These are phyloP conservation scores for Synergus umbraculus DNA, from an alignment of 2,888 invertebrate genomes.

Conservation along the genomic window DNA sequence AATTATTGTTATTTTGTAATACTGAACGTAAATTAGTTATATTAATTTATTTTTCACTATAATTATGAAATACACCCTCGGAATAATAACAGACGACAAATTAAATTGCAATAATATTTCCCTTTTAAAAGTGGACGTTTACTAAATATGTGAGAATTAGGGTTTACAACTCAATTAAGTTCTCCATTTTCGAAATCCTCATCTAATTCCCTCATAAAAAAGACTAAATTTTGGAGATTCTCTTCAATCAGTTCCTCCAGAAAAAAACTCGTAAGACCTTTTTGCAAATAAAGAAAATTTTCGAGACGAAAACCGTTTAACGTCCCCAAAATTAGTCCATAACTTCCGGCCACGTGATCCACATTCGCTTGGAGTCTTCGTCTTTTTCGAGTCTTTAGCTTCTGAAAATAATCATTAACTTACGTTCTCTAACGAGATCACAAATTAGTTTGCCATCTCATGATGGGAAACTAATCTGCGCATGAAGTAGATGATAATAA, in stretches of 20 bases:
- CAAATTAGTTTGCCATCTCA: not conserved
- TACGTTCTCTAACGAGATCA: conserved; percentile 9
- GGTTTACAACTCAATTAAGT: too few relatives aligned
- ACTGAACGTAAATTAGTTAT: too few relatives aligned
- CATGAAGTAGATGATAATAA: conserved; percentile 1
- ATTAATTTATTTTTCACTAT: too few relatives aligned
- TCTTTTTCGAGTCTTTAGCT: not conserved
- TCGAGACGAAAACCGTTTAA: not conserved
- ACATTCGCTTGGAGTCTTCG: not conserved
- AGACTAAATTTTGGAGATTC: not conserved
- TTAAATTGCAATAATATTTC: too few relatives aligned
- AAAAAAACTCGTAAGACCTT: not conserved
- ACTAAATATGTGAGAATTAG: too few relatives aligned
- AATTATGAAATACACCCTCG: too few relatives aligned
- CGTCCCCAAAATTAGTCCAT: not conserved
- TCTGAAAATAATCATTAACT: conserved; percentile 31
- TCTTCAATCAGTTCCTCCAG: not conserved
- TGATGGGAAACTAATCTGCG: conserved; percentile 4
- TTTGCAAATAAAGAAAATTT: conserved; percentile 15
- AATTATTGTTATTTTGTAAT: too few relatives aligned
- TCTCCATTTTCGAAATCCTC: too few relatives aligned
- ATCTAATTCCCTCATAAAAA: not conserved
- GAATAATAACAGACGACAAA: too few relatives aligned
- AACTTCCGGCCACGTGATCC: not conserved
- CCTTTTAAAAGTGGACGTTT: too few relatives aligned